A percentile compares a stretch with the other conserved stretches of the same genome.
phyloP scores from a whole-genome alignment of 2,113 vertebrate species.

The Pheucticus melanocephalus region DNA sequence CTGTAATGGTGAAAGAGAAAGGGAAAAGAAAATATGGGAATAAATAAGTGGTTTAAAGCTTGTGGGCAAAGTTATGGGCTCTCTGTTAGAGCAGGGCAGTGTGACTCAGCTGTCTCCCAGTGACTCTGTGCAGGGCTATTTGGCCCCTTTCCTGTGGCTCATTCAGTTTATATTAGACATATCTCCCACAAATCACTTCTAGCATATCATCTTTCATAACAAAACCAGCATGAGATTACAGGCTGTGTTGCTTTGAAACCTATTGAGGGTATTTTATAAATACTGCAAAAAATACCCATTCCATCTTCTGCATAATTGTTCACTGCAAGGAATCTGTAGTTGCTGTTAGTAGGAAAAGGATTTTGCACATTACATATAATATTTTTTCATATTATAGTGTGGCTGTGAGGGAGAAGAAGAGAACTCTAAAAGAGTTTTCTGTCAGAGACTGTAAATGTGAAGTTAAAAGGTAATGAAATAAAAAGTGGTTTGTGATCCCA shows the following conservation, averaged over 20 bases:
- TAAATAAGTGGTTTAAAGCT: background rate
- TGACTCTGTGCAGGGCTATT: background rate
- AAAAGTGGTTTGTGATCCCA: background rate
- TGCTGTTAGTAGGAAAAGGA: background rate
- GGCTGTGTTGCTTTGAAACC: background rate
- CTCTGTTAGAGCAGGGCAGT: background rate
- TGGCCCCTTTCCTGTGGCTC: background rate
- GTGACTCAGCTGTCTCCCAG: background rate
- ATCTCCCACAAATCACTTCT: background rate
- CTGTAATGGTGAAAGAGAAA: background rate
- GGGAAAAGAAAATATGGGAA: background rate
- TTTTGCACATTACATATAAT: background rate
- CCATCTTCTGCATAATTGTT: background rate
- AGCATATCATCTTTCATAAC: background rate
- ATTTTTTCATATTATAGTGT: background rate
- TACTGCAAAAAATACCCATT: background rate
- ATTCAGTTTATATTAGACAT: background rate
- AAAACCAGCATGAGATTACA: background rate
- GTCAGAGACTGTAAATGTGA: background rate
- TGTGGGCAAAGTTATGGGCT: background rate
- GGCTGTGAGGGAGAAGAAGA: background rate
- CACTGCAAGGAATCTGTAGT: background rate
- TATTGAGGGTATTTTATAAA: background rate
- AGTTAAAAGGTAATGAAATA: background rate
- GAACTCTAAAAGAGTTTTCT: background rate